A percentile compares a stretch with the other conserved stretches of the same genome.
phyloP scores from a whole-genome alignment of 2,888 invertebrate genomes.

The Arge pagana region DNA sequence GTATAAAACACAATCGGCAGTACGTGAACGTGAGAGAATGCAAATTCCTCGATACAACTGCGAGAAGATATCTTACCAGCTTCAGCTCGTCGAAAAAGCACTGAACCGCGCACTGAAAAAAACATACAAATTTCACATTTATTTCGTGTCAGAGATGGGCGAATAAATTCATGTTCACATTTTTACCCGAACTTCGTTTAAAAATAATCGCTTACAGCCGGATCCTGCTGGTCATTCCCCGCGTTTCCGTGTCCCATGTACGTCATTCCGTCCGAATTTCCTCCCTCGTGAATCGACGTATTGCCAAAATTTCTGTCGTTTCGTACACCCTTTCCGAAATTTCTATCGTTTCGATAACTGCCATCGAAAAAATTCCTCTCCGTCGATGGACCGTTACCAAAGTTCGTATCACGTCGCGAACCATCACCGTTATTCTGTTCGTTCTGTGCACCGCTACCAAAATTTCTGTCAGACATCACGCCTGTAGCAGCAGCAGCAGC shows the following conservation, averaged over 20 bases:
- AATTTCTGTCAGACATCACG: no score
- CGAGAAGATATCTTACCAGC: slow-evolving; percentile 66
- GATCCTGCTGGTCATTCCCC: slow-evolving; percentile 28
- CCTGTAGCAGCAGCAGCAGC: no score
- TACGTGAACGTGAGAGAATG: slow-evolving; percentile 15
- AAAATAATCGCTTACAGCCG: slow-evolving; percentile 31
- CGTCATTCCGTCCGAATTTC: neutral
- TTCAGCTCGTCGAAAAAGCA: slow-evolving; percentile 73
- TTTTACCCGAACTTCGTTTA: no score
- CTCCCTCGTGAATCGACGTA: neutral
- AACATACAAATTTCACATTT: neutral
- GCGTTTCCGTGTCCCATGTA: slow-evolving; percentile 1
- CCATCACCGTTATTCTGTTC: no score
- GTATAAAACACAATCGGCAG: slow-evolving; percentile 48
- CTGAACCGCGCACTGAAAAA: slow-evolving; percentile 64
- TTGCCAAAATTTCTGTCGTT: slow-evolving; percentile 21
- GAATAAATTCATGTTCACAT: no score
- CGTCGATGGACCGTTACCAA: no score
- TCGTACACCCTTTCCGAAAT: slow-evolving; percentile 17
- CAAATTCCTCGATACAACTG: slow-evolving; percentile 14
- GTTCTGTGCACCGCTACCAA: no score
- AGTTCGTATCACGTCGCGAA: no score
- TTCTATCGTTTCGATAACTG: neutral
- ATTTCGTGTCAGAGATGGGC: no score
- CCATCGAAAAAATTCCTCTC: no score